Evolutionary conservation across 2,113 vertebrate species (phyloP).

Genomic region (Notothenia rossii): DNA sequence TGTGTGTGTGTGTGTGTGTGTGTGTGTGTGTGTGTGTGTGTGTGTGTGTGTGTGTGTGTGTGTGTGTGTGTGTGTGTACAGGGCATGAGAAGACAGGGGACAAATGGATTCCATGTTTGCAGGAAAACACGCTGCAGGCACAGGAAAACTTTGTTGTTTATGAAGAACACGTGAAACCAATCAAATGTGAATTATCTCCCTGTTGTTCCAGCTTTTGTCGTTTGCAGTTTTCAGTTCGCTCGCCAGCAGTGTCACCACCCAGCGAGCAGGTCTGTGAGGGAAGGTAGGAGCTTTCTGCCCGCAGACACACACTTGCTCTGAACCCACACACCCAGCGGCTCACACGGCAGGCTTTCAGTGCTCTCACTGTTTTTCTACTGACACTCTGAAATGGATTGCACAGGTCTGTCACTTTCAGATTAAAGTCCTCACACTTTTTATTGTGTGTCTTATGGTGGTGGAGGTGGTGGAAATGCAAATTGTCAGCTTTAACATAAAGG

Average conservation of each 20-base stretch:
- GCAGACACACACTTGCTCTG: constrained; percentile 18
- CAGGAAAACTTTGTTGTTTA: constrained; percentile 85
- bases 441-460: neutral
- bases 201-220: constrained; percentile 83
- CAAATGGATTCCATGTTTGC: constrained; percentile 87
- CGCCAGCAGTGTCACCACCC: constrained; percentile 84
- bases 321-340: constrained; percentile 29
- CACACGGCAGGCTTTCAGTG: neutral
- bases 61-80: constrained; percentile 40
- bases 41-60: constrained; percentile 22
- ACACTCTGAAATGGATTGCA: neutral
- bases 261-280: constrained; percentile 70
- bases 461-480: constrained; percentile 39
- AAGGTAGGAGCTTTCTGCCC: constrained; percentile 35
- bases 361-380: neutral
- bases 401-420: constrained; percentile 13
- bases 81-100: constrained; percentile 68
- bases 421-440: constrained; percentile 1
- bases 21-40: constrained; percentile 25
- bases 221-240: constrained; percentile 76
- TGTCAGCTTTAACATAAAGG: constrained; percentile 5
- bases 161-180: constrained; percentile 87
- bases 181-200: constrained; percentile 87
- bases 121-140: constrained; percentile 81
- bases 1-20: constrained; percentile 36